A percentile compares a stretch with the other conserved stretches of the same genome.
phyloP scores from a whole-genome alignment of 2,888 invertebrate species.

The Aphidius colemani region DNA sequence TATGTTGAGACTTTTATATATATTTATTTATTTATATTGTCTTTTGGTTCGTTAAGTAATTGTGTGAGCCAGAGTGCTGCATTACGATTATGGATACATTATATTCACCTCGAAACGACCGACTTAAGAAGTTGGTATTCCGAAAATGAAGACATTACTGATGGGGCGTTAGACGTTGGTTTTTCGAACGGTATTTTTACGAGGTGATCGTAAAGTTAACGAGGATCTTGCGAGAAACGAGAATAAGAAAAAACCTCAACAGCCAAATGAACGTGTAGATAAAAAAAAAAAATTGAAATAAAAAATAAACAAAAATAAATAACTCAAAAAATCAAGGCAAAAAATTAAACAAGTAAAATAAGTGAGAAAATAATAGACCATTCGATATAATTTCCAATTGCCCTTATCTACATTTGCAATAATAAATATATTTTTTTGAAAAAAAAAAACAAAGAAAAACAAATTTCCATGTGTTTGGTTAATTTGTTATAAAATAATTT shows the following conservation, averaged over 20 bases:
- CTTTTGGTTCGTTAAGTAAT: slow-evolving; percentile 55
- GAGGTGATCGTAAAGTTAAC: slow-evolving; percentile 60
- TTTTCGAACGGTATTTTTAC: slow-evolving; percentile 58
- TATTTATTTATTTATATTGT: slow-evolving; percentile 43
- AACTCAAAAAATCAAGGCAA: slow-evolving; percentile 1
- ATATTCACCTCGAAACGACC: slow-evolving; percentile 49
- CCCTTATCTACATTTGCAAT: too few species aligned
- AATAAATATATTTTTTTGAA: too few species aligned
- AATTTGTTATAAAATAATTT: too few species aligned
- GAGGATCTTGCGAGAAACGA: slow-evolving; percentile 46
- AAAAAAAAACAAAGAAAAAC: background rate
- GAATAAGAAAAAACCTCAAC: background rate
- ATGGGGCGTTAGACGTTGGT: slow-evolving; percentile 35
- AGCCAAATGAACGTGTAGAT: too few species aligned
- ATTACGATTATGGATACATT: slow-evolving; percentile 56
- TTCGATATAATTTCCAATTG: too few species aligned
- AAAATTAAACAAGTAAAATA: too few species aligned
- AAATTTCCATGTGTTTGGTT: too few species aligned
- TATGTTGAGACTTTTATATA: too few species aligned
- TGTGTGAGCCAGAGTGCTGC: slow-evolving; percentile 35
- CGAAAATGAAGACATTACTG: slow-evolving; percentile 58
- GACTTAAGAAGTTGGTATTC: slow-evolving; percentile 49
- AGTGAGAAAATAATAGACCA: too few species aligned
- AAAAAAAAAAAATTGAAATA: background rate
- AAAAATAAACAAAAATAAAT: slow-evolving; percentile 1